phyloP scores from a whole-genome alignment of 2,888 invertebrate species.

The Agrenia bidenticulata region DNA sequence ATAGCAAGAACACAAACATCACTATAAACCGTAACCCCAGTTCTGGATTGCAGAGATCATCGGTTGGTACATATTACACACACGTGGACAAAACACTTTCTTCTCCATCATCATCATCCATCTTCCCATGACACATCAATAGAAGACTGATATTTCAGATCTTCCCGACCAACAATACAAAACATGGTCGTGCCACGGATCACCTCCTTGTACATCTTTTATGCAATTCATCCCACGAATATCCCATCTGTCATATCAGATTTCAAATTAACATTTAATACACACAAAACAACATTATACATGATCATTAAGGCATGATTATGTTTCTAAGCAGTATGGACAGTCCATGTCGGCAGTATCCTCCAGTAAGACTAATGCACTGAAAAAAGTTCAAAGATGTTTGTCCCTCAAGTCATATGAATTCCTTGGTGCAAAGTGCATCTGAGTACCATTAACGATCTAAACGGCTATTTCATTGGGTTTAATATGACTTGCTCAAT shows the following conservation, averaged over 20 bases:
- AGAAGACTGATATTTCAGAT: slow-evolving; percentile 10
- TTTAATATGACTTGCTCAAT: no score
- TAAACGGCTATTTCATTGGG: no score
- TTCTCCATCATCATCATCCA: slow-evolving; percentile 16
- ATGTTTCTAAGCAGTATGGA: slow-evolving; percentile 4
- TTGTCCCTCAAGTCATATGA: no score
- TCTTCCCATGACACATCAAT: slow-evolving; percentile 18
- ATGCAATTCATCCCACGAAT: slow-evolving; percentile 20
- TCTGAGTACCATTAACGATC: no score
- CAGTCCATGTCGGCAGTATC: no score
- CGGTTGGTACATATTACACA: no score
- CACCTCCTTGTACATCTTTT: not conserved
- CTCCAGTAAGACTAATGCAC: no score
- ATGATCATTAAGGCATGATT: slow-evolving; percentile 5
- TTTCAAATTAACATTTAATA: slow-evolving; percentile 19
- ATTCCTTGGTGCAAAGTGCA: no score
- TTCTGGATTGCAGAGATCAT: no score
- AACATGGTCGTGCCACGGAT: not conserved
- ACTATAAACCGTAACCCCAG: no score
- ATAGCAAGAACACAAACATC: no score
- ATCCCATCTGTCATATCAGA: slow-evolving; percentile 16
- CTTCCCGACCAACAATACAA: slow-evolving; percentile 12
- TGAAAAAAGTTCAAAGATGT: no score
- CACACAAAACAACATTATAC: slow-evolving; percentile 1
- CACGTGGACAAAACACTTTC: not conserved